Percentiles rank a stretch among this genome's conserved stretches.
These are phyloP conservation scores for Poeciliopsis presidionis DNA, from an alignment of 2,797 vertebrate species.

Conservation along the genomic window DNA sequence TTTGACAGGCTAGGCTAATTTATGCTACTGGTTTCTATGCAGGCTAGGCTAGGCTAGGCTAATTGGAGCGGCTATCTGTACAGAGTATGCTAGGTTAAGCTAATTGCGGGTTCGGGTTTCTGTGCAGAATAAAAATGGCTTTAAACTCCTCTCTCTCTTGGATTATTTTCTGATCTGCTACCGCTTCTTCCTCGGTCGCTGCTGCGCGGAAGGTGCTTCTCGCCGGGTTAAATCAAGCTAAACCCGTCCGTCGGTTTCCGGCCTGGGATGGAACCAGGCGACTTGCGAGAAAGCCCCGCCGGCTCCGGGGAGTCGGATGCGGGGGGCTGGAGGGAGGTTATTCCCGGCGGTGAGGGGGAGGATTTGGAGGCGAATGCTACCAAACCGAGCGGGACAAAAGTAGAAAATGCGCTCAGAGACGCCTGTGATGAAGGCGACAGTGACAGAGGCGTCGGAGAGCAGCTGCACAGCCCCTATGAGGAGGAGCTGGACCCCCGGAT, in stretches of 20 bases:
- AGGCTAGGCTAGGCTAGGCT: constrained; percentile 9
- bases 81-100: constrained; percentile 1
- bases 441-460: constrained; percentile 54
- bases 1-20: constrained; percentile 53
- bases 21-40: constrained; percentile 18
- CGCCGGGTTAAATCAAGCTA: not conserved
- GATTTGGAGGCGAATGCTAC: constrained; percentile 33
- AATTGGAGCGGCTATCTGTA: not conserved
- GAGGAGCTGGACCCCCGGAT: constrained; percentile 91
- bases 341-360: constrained; percentile 62
- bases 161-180: not conserved
- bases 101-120: not conserved
- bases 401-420: constrained; percentile 33
- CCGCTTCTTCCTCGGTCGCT: not conserved
- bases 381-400: constrained; percentile 39
- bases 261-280: constrained; percentile 80
- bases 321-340: constrained; percentile 79
- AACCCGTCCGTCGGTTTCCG: not conserved
- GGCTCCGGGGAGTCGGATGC: constrained; percentile 81
- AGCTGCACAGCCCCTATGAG: constrained; percentile 77
- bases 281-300: constrained; percentile 83
- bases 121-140: constrained; percentile 37
- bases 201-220: not conserved
- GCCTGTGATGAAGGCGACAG: constrained; percentile 52
- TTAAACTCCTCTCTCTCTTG: constrained; percentile 1